A percentile compares a stretch with the other conserved stretches of the same genome.
These are phyloP conservation scores for Drosophila stalkeri DNA, from an alignment of 2,888 invertebrate species.

Conservation along the genomic window DNA sequence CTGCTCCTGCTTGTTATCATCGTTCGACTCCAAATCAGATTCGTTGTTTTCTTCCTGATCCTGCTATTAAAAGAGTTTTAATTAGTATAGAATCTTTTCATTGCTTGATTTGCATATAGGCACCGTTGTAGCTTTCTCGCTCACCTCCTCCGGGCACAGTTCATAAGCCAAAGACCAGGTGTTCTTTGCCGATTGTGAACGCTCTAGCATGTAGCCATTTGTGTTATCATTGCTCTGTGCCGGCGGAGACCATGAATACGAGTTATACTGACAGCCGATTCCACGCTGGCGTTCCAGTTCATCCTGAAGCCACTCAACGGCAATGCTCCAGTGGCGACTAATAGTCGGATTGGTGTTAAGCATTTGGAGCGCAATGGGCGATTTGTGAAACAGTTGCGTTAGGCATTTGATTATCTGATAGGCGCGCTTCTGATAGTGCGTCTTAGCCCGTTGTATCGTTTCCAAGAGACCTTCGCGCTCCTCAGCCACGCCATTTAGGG, in stretches of 20 bases:
- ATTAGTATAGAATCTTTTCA: not conserved
- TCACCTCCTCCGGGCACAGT: constrained; percentile 89
- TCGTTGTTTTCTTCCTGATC: constrained; percentile 85
- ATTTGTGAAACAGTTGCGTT: constrained; percentile 95
- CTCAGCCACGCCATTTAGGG: constrained; percentile 93
- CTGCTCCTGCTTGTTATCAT: constrained; percentile 76
- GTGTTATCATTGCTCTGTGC: constrained; percentile 97
- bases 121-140: constrained; percentile 66
- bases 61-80: constrained; percentile 48
- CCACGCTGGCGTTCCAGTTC: constrained; percentile 91
- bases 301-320: constrained; percentile 97
- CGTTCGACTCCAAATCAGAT: constrained; percentile 84
- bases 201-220: constrained; percentile 96
- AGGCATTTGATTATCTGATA: constrained; percentile 99
- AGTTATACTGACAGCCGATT: constrained; percentile 88
- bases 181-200: constrained; percentile 96
- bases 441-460: constrained; percentile 95
- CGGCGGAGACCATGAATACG: constrained; percentile 97
- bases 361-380: constrained; percentile 92
- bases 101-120: constrained; percentile 28
- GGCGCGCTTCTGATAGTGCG: constrained; percentile 97
- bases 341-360: constrained; percentile 92
- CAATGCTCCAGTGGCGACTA: constrained; percentile 93
- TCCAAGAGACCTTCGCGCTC: constrained; percentile 97
- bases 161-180: constrained; percentile 93